phyloP scores from a whole-genome alignment of 2,888 invertebrate genomes.

The Agrotis puta region DNA sequence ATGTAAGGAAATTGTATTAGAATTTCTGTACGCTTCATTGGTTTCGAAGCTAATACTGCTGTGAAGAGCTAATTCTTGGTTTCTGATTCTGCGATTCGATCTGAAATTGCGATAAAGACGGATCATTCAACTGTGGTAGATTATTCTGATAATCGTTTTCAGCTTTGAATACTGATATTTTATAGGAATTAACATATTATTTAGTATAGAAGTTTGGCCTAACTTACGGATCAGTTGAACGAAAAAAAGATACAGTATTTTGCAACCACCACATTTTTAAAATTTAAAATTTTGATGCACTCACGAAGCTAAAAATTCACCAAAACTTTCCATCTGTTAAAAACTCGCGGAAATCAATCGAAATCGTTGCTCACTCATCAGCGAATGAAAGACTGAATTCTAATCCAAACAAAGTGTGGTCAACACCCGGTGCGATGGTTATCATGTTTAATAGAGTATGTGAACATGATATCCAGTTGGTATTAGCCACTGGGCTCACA shows the following conservation, averaged over 20 bases:
- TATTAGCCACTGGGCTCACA: constrained; percentile 76
- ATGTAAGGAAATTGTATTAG: constrained; percentile 40
- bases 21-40: constrained; percentile 32
- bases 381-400: constrained; percentile 51
- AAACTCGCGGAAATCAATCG: background rate
- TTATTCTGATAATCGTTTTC: background rate
- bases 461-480: constrained; percentile 80
- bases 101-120: background rate
- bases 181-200: no score
- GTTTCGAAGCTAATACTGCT: constrained; percentile 31
- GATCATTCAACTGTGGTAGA: no score
- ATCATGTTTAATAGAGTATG: constrained; percentile 83
- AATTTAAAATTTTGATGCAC: background rate
- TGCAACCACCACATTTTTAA: no score
- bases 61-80: constrained; percentile 23
- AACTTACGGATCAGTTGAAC: background rate
- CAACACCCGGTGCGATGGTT: constrained; percentile 72
- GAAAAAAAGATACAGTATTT: no score
- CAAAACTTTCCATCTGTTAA: background rate
- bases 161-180: background rate
- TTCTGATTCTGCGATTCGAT: background rate
- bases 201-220: background rate
- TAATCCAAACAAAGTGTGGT: constrained; percentile 74
- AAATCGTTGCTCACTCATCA: constrained; percentile 48
- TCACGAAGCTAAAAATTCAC: background rate